Evolutionary conservation across 2,797 vertebrate species (phyloP), one percentile per base, ranked within the genome.

Genomic region (Salmo trutta): DNA sequence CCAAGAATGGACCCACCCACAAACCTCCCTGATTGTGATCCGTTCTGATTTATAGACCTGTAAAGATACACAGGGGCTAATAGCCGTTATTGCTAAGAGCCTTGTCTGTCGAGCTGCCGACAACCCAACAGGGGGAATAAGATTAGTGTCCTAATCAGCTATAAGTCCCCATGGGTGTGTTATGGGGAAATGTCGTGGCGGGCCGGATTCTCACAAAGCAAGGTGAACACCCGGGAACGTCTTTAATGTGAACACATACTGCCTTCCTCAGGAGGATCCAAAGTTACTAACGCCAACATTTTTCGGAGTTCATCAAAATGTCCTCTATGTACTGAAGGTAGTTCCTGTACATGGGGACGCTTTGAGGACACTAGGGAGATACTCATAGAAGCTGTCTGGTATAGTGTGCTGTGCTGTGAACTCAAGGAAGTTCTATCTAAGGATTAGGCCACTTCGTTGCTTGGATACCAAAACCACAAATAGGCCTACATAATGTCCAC

Each of bases 101-200:
- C 85, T 75, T 84, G 77, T 81, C 77, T 85, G 85, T 87, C 82
- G 84, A 92, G 53, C 10, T 10, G 41, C 41, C 17, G 82, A 76
- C 84, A 90, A 47, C 75, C 41, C 81, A 91, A 87, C 82, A 74
- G 86, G 80, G 74, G 79, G 90, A 84, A 93, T 93, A 79, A 84
- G 83, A 92, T 91, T 90, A 91, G 83, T 83, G 82, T 85, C 82
- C 82, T 88, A 90, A 92, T 90, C 84, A 85, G 81, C 82, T 76
- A 68, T 84, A 87, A 91, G 82, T 86, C 86, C 85, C 85, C 54
- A 1, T 14, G 75, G 66, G 77, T 64, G 52, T 74, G 27, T 69
- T 36, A 71, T 36, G 27, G 17, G 16, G 52, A 72, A 31, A 59
- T 51, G 19, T 5, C 12, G 5, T 19, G 41, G 64, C 4, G 65